Conservation (phyloP, 30 jellyfish, hydroid and myxozoan genomes). For the Sanderia malayensis region DNA sequence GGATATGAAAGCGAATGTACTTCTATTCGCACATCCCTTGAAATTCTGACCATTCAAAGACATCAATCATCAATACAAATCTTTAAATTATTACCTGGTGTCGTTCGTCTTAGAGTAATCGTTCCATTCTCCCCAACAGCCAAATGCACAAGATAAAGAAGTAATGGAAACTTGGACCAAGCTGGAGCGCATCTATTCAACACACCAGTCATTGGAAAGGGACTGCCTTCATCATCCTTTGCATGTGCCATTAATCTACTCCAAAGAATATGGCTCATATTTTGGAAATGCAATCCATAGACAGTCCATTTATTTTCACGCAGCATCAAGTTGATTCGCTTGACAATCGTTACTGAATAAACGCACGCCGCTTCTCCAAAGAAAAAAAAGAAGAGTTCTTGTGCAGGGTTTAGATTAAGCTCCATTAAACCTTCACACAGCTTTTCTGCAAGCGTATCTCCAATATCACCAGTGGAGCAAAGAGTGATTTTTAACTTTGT, state of each 20-base stretch:
- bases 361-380: constrained; percentile 17
- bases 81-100: too few relatives aligned
- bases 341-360: background rate
- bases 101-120: constrained; percentile 7
- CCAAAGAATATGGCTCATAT: constrained; percentile 29
- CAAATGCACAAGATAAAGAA: constrained; percentile 64
- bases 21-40: too few relatives aligned
- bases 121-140: constrained; percentile 84
- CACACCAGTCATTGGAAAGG: constrained; percentile 56
- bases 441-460: background rate
- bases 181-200: constrained; percentile 19
- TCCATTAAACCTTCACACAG: background rate
- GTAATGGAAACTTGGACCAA: constrained; percentile 45
- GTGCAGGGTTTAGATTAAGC: background rate
- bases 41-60: background rate
- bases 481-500: constrained; percentile 2
- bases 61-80: too few relatives aligned
- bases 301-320: constrained; percentile 8
- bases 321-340: background rate
- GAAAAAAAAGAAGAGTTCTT: constrained; percentile 43
- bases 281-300: constrained; percentile 57
- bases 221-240: background rate
- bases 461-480: background rate
- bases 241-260: constrained; percentile 10
- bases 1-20: too few relatives aligned